Conservation (phyloP, 2,113 vertebrate species). For the Damaliscus lunatus region DNA sequence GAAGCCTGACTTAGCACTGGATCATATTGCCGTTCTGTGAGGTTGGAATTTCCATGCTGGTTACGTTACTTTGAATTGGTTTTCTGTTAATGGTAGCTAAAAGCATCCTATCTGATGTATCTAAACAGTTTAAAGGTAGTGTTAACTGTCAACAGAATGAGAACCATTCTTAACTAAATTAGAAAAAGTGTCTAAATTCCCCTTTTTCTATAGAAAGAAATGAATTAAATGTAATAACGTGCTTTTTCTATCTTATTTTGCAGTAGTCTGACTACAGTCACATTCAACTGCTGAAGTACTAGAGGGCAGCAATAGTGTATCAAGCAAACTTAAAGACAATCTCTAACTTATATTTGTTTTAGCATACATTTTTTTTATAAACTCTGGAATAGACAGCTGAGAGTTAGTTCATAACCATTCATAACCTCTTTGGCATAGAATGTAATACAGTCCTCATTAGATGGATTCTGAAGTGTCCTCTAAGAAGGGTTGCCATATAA, state of each 20-base stretch:
- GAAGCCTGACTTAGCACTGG: neutral
- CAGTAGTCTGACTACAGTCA: neutral
- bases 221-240: neutral
- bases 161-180: constrained; percentile 10
- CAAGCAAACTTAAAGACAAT: neutral
- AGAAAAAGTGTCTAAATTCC: neutral
- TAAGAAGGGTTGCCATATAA: neutral
- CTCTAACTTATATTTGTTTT: neutral
- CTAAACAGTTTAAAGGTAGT: neutral
- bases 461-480: neutral
- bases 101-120: neutral
- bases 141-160: neutral
- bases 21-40: neutral
- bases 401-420: neutral
- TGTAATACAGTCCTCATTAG: neutral
- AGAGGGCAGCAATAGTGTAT: neutral
- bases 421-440: neutral
- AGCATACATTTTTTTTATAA: constrained; percentile 3
- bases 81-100: neutral
- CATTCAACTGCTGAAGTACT: neutral
- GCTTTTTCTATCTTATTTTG: neutral
- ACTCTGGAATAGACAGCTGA: neutral
- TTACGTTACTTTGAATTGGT: neutral
- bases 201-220: neutral
- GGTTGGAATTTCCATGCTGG: neutral